Evolutionary conservation across 1,140 invertebrate species (phyloP).

Genomic region (Drosophila varians): DNA sequence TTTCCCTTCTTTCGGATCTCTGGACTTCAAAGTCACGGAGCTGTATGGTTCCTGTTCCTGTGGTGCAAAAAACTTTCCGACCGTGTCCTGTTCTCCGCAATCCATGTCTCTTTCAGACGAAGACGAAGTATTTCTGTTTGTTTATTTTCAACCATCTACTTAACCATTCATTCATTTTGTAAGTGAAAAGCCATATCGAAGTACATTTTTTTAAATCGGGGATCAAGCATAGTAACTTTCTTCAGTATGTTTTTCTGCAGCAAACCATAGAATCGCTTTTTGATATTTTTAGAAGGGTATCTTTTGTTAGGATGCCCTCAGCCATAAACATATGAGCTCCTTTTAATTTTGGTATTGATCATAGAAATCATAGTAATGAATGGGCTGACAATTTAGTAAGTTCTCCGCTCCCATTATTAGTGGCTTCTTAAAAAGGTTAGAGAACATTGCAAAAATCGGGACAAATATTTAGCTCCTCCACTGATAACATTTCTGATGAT

Average conservation of each 20-base stretch:
- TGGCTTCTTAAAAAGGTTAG: conserved; percentile 7
- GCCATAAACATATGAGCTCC: neutral
- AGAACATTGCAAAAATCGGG: conserved; percentile 10
- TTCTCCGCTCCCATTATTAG: conserved; percentile 3
- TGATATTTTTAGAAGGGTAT: conserved; percentile 3
- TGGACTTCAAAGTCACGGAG: too few species aligned
- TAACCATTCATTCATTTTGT: conserved; percentile 7
- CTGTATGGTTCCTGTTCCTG: too few species aligned
- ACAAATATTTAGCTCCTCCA: conserved; percentile 5
- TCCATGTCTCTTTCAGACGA: neutral
- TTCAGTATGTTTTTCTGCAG: neutral
- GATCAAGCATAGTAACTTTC: too few species aligned
- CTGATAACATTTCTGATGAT: neutral
- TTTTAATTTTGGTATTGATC: neutral
- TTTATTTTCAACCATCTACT: conserved; percentile 1
- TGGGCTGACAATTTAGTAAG: too few species aligned
- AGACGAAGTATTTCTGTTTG: neutral
- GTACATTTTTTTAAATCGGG: too few species aligned
- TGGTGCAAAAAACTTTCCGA: too few species aligned
- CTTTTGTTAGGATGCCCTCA: neutral
- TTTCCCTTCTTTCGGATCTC: too few species aligned
- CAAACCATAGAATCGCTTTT: conserved; percentile 1
- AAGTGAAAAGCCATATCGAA: neutral
- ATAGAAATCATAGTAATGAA: conserved; percentile 13
- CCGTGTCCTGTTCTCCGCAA: neutral